These are phyloP conservation scores for Misgurnus anguillicaudatus DNA, from an alignment of 2,113 vertebrate genomes.

Conservation along the genomic window DNA sequence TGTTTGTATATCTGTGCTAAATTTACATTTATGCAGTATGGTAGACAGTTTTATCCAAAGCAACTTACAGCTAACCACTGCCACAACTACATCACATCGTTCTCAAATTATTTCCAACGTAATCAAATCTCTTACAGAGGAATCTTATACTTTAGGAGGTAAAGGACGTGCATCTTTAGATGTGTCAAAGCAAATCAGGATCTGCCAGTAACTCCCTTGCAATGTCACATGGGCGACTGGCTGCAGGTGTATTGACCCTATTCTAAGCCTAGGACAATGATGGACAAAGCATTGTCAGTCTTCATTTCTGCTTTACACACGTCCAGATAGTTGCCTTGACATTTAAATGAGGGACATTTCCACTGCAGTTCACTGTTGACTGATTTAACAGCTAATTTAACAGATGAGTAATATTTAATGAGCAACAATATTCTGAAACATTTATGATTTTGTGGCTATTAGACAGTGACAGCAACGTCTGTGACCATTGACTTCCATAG, in stretches of 20 bases:
- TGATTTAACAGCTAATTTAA: not conserved
- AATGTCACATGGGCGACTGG: conserved; percentile 24
- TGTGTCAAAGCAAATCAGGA: conserved; percentile 37
- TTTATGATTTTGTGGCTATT: not conserved
- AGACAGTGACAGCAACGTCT: not conserved
- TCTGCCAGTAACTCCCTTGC: not conserved
- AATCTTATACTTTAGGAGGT: not conserved
- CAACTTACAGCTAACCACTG: not conserved
- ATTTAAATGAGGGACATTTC: conserved; percentile 15
- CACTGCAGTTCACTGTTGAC: not conserved
- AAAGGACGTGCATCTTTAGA: conserved; percentile 17
- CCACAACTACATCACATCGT: not conserved
- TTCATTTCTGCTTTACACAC: not conserved
- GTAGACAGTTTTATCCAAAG: too few species aligned
- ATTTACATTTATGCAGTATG: not conserved
- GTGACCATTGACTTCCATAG: too few species aligned
- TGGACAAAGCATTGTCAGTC: conserved; percentile 15
- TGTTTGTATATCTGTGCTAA: not conserved
- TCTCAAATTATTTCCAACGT: not conserved
- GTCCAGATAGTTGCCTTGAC: conserved; percentile 11
- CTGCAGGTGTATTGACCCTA: conserved; percentile 28
- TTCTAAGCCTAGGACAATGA: not conserved
- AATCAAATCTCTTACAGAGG: not conserved
- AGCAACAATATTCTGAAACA: not conserved
- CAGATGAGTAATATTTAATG: not conserved